These are phyloP conservation scores for Malachius bipustulatus DNA, from an alignment of 2,888 invertebrate genomes.

Conservation along the genomic window DNA sequence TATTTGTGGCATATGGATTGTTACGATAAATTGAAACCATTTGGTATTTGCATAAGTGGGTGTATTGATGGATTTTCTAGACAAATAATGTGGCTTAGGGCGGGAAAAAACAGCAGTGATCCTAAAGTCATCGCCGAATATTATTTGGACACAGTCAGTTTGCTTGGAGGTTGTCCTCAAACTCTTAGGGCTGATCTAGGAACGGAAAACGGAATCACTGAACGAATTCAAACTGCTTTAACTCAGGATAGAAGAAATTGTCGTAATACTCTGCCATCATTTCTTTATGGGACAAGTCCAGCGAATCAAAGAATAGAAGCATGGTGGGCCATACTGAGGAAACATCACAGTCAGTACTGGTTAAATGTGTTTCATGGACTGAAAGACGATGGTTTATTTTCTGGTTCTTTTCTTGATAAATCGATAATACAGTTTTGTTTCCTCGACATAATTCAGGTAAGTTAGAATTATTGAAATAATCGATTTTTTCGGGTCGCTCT, in stretches of 20 bases:
- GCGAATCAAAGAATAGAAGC: slow-evolving; percentile 11
- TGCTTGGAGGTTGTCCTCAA: slow-evolving; percentile 1
- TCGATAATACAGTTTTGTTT: slow-evolving; percentile 11
- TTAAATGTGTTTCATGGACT: slow-evolving; percentile 8
- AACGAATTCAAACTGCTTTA: slow-evolving; percentile 5
- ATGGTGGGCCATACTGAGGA: slow-evolving; percentile 11
- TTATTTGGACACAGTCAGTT: neutral
- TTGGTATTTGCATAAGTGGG: slow-evolving; percentile 11
- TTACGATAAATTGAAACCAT: slow-evolving; percentile 11
- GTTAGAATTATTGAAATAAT: slow-evolving; percentile 8
- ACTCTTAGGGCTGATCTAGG: slow-evolving; percentile 6
- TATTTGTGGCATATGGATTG: slow-evolving; percentile 10
- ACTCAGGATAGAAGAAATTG: neutral
- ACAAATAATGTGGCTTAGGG: slow-evolving; percentile 9
- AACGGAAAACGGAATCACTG: slow-evolving; percentile 6
- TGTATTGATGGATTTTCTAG: slow-evolving; percentile 10
- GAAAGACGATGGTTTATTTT: slow-evolving; percentile 7
- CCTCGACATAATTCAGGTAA: slow-evolving; percentile 10
- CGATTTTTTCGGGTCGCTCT: too few species aligned
- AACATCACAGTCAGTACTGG: slow-evolving; percentile 10
- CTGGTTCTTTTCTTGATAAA: slow-evolving; percentile 9
- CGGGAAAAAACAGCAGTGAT: slow-evolving; percentile 4
- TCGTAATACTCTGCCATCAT: neutral
- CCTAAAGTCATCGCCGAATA: slow-evolving; percentile 5
- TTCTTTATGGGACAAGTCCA: slow-evolving; percentile 9